These are phyloP conservation scores for Drosophila tsacasi DNA, from an alignment of 1,140 invertebrate genomes.

Conservation along the genomic window DNA sequence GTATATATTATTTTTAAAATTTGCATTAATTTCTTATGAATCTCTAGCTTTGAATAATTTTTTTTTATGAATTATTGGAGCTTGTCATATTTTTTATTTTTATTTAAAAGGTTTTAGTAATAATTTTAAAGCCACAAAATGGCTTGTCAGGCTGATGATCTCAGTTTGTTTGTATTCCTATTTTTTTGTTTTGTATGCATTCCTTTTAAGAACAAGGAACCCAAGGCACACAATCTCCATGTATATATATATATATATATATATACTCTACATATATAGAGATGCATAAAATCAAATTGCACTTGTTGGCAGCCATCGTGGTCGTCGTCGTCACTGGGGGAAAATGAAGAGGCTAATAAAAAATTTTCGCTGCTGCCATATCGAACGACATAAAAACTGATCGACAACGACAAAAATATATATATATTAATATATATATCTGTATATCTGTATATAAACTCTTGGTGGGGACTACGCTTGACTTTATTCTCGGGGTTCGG, in stretches of 20 bases:
- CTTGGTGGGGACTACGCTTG: conserved; percentile 41
- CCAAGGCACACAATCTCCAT: conserved; percentile 31
- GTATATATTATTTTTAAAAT: too few relatives aligned
- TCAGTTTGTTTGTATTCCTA: conserved; percentile 3
- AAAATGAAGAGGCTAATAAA: conserved; percentile 71
- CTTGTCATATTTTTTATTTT: neutral
- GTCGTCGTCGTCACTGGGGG: conserved; percentile 45
- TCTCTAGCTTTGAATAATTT: too few relatives aligned
- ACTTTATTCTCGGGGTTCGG: conserved; percentile 37
- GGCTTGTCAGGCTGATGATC: conserved; percentile 11
- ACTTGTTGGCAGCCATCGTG: conserved; percentile 74
- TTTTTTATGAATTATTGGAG: too few relatives aligned
- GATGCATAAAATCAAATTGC: conserved; percentile 72
- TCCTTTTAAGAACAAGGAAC: conserved; percentile 26
- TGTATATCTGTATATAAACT: conserved; percentile 36
- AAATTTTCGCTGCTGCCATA: conserved; percentile 78
- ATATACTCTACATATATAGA: conserved; percentile 6
- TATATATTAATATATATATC: conserved; percentile 67
- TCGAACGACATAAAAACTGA: conserved; percentile 83
- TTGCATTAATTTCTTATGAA: too few relatives aligned
- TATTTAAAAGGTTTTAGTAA: neutral
- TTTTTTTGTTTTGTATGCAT: conserved; percentile 7
- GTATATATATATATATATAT: conserved; percentile 14
- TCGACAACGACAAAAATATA: conserved; percentile 82
- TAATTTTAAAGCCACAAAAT: neutral